Base-by-base conservation (phyloP, 2,797 vertebrate species). In the Hypotaenidia philippensis region DNA sequence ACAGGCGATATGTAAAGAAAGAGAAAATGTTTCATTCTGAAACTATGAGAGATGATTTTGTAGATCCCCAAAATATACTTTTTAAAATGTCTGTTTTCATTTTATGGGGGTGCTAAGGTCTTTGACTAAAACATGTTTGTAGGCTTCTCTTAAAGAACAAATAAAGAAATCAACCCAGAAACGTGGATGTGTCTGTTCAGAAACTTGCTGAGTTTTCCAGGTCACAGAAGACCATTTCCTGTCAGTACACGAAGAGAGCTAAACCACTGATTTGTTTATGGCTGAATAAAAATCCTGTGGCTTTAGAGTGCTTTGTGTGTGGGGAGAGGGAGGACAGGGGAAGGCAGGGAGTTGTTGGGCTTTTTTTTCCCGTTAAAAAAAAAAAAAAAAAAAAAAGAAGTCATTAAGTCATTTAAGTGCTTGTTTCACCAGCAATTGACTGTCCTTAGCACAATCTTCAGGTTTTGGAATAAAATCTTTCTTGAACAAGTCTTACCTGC, bases 171-270 rank as follows among this genome's bases (percentile, higher is more conserved):
- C 55, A 88, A 29, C 41, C 1, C 41, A 94, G 63, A 93, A 82
- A 64, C 26, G 18, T 2, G 18, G 22, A 57, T 74, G 6, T 57
- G 53, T 84, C 47, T 71, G 11, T 64, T 87, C 66, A 90, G 56
- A 95, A 93, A 70, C 70, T 89, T 93, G 77, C 85, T 74, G 87
- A 81, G 66, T 89, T 96, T 96, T 95, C 80, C 88, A 95, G 91
- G 94, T 96, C 78, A 94, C 59, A 83, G 94, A 90, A 93, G 70
- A 89, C 66, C 45, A 40, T 94, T 94, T 93, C 40, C 70, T 89
- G 77, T 61, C 60, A 74, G 49, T 80, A 82, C 34, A 79, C 61
- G 85, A 93, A 81, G 55, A 80, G 34, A 95, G 22, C 13, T 80
- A 90, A 95, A 94, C 88, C 45, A 3, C 68, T 44, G 53, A 89